phyloP scores from a whole-genome alignment of 2,888 invertebrate species.

The Leptinotarsa peninsularis region DNA sequence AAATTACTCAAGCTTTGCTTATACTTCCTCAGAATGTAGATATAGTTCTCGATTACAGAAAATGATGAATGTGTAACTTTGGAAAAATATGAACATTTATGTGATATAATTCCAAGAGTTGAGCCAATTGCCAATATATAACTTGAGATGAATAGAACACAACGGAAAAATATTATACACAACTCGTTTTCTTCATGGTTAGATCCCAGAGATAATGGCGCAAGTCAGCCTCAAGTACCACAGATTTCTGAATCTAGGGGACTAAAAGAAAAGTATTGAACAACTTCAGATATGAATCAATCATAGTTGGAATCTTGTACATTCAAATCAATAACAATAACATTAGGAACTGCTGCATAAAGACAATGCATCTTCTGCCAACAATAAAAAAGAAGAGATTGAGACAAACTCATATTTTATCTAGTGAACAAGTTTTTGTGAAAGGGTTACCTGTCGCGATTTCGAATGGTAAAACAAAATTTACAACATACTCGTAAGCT shows the following conservation, averaged over 20 bases:
- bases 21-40: background rate
- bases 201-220: background rate
- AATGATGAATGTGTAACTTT: background rate
- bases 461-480: too few species aligned
- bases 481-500: too few species aligned
- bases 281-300: too few species aligned
- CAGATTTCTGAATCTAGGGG: slow-evolving; percentile 1
- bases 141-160: background rate
- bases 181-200: background rate
- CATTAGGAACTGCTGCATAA: too few species aligned
- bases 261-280: background rate
- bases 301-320: too few species aligned
- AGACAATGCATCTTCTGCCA: too few species aligned
- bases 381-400: too few species aligned
- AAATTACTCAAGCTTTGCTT: background rate
- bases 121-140: background rate
- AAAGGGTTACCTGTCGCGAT: too few species aligned
- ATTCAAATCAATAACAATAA: too few species aligned
- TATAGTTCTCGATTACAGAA: too few species aligned
- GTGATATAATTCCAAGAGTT: background rate
- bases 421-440: too few species aligned
- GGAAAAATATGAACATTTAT: background rate
- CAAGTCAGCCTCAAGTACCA: background rate
- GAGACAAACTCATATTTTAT: too few species aligned
- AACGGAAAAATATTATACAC: background rate